Evolutionary conservation across 2,797 vertebrate species (phyloP).

Genomic region (Adrianichthys oophorus): DNA sequence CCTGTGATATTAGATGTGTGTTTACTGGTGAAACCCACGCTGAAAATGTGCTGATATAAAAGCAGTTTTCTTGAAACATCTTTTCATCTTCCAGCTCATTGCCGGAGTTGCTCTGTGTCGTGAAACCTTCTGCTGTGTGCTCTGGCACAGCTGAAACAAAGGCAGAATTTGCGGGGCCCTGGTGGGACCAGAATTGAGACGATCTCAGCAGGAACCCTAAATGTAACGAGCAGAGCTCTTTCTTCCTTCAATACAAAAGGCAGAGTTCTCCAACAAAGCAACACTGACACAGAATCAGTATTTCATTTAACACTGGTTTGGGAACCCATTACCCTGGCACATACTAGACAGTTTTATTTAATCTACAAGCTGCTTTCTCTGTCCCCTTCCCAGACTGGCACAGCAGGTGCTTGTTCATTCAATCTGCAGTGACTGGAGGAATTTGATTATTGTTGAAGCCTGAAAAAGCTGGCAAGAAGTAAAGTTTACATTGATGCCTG

Average conservation of each 20-base stretch:
- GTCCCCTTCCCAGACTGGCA: constrained; percentile 67
- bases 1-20: too few species aligned
- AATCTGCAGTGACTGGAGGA: constrained; percentile 58
- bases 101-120: background rate
- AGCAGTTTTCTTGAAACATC: too few species aligned
- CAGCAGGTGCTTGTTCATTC: constrained; percentile 70
- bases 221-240: constrained; percentile 19
- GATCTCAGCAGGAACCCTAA: constrained; percentile 43
- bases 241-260: constrained; percentile 34
- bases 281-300: constrained; percentile 65
- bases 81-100: background rate
- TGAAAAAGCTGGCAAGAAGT: constrained; percentile 54
- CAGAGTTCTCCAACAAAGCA: constrained; percentile 63
- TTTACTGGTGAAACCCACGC: too few species aligned
- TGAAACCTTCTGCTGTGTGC: background rate
- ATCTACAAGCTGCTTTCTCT: constrained; percentile 73
- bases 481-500: constrained; percentile 57
- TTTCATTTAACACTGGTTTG: constrained; percentile 73
- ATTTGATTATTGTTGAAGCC: constrained; percentile 69
- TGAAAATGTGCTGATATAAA: too few species aligned
- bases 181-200: constrained; percentile 28
- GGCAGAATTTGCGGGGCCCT: constrained; percentile 16
- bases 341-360: constrained; percentile 77
- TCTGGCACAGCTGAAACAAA: constrained; percentile 16
- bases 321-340: constrained; percentile 76